These are phyloP conservation scores for Apodemus agrarius DNA, from an alignment of 2,797 vertebrate species.

Conservation along the genomic window DNA sequence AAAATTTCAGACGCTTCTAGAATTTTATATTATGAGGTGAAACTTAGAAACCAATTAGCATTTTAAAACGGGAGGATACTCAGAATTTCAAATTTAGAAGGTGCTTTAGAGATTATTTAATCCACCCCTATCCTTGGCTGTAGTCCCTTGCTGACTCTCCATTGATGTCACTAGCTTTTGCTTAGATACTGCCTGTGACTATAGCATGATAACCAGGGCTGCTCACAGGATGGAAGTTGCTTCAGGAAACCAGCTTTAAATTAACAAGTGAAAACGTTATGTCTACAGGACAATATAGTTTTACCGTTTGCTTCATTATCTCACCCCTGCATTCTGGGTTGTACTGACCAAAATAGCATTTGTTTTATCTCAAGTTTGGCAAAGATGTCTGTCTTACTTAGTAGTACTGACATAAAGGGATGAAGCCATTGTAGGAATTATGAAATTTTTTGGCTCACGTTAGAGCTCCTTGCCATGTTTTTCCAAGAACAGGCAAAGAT, in stretches of 20 bases:
- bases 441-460: background rate
- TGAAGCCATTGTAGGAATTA: background rate
- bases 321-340: background rate
- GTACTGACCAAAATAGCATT: background rate
- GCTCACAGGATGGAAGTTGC: background rate
- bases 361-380: background rate
- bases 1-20: conserved; percentile 79
- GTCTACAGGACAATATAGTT: background rate
- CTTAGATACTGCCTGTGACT: background rate
- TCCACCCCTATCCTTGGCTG: background rate
- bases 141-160: background rate
- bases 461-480: background rate
- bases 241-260: background rate
- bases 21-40: conserved; percentile 81
- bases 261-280: background rate
- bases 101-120: conserved; percentile 69
- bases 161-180: background rate
- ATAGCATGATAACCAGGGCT: background rate
- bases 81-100: conserved; percentile 73
- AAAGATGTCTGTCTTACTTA: background rate
- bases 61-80: conserved; percentile 27
- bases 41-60: conserved; percentile 16
- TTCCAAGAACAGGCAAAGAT: background rate
- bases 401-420: background rate
- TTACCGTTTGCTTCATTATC: background rate